These are phyloP conservation scores for Odontamblyopus rebecca DNA, from an alignment of 2,797 vertebrate genomes.

Conservation along the genomic window DNA sequence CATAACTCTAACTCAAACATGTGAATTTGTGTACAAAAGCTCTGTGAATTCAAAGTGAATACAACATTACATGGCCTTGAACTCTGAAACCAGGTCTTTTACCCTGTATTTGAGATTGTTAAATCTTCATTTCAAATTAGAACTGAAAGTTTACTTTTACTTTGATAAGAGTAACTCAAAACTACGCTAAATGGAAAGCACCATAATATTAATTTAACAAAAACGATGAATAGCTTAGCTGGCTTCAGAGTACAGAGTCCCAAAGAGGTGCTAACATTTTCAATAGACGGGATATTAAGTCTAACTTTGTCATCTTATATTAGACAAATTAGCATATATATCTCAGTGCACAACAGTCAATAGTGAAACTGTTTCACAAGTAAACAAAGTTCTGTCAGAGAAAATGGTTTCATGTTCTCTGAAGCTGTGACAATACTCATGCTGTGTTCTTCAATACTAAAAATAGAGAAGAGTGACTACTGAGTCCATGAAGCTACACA, in stretches of 20 bases:
- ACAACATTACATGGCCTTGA: constrained; percentile 85
- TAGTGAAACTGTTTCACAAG: constrained; percentile 79
- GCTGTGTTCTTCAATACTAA: constrained; percentile 80
- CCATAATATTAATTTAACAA: constrained; percentile 1
- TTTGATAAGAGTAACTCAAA: not conserved
- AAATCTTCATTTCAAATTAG: not conserved
- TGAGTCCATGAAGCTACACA: constrained; percentile 78
- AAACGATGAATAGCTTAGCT: not conserved
- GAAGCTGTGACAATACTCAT: constrained; percentile 77
- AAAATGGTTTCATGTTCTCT: constrained; percentile 67
- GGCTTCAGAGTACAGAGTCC: constrained; percentile 12
- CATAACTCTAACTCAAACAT: constrained; percentile 76
- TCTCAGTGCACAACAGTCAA: constrained; percentile 85
- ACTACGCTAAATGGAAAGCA: constrained; percentile 11
- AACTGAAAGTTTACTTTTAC: not conserved
- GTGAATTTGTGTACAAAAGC: constrained; percentile 81
- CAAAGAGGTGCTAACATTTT: constrained; percentile 86
- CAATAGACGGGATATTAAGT: constrained; percentile 82
- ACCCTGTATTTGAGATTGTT: not conserved
- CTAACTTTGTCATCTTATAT: constrained; percentile 81
- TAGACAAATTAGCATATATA: constrained; percentile 78
- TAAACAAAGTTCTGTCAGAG: constrained; percentile 76
- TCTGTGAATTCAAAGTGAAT: constrained; percentile 88
- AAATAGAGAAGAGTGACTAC: constrained; percentile 84
- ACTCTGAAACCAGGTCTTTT: constrained; percentile 10